Evolutionary conservation across 2,888 invertebrate genomes (phyloP), one percentile per base, ranked within the genome.

Genomic region (Imbricaverruca yamaguchii): DNA sequence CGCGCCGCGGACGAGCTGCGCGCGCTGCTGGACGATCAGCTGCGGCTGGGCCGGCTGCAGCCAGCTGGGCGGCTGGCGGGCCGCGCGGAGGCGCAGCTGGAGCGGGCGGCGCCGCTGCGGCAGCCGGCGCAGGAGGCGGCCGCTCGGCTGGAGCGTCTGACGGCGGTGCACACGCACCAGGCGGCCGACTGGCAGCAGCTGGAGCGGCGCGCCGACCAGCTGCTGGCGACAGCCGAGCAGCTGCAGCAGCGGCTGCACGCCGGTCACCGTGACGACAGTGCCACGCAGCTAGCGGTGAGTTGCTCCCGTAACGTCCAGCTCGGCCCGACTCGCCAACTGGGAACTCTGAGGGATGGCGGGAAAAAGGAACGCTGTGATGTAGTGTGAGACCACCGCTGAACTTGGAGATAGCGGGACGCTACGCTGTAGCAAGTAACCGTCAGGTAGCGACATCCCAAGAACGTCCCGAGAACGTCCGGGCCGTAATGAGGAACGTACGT

Each of bases 1-100:
- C 96, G 59, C 98, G 97, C 0, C 98, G 98, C 84, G 98, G 90
- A 87, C 98, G 99, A 89, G 98, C 98, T 63, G 98, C 98, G 56
- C 97, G 89, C 0, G 97, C 97, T 87, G 95, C 93, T 0, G 98
- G 97, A 87, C 98, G 98, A 86, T 98, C 96, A 80, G 98, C 91
- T 0, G 91, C 91, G 87, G 91, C 91, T 84, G 88, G 92, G 86
- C 89, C 92, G 88, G 89, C 91, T 86, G 90, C 97, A 89, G 96
- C 93, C 89, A 94, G 97, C 88, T 97, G 97, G 89, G 89, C 92
- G 84, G 94, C 96, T 81, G 93, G 93, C 84, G 96, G 97, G 97
- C 96, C 96, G 88, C 93, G 94, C 0, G 90, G 97, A 69, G 93
- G 94, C 87, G 82, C 83, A 82, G 82, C 82, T 61, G 80, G 82